Evolutionary conservation across 2,113 vertebrate genomes (phyloP).

Genomic region (Daphoenositta chrysoptera): DNA sequence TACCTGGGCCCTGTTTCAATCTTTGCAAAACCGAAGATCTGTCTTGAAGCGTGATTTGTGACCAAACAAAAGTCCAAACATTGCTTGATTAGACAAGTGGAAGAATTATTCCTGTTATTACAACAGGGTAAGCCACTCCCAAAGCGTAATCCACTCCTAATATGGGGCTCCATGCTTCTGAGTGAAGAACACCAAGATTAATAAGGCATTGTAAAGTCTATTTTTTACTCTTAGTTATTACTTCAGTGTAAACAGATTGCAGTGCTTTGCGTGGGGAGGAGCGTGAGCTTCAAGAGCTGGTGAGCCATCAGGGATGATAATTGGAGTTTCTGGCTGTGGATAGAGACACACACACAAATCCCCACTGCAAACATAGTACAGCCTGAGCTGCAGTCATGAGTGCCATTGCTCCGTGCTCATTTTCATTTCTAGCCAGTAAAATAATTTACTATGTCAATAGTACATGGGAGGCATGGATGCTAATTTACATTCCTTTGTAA

Average conservation of each 20-base stretch:
- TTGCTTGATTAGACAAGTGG: neutral
- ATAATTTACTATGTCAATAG: slow-evolving; percentile 59
- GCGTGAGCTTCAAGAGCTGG: neutral
- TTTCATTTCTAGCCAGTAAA: slow-evolving; percentile 43
- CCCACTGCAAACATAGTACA: neutral
- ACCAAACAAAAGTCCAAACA: rapidly evolving
- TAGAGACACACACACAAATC: neutral
- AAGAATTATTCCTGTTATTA: neutral
- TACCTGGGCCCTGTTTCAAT: neutral
- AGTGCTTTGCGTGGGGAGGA: neutral
- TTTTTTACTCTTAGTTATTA: neutral
- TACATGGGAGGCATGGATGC: slow-evolving; percentile 34
- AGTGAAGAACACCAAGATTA: neutral
- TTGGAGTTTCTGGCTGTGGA: neutral
- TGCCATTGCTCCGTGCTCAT: neutral
- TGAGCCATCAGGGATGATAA: neutral
- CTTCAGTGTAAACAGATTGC: slow-evolving; percentile 7
- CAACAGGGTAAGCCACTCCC: neutral
- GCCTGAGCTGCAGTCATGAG: neutral
- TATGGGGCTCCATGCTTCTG: neutral
- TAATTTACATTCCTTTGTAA: slow-evolving; percentile 51
- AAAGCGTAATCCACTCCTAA: neutral
- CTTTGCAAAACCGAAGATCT: neutral
- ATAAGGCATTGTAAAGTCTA: neutral
- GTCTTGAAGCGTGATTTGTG: neutral